These are phyloP conservation scores for Dione juno DNA, from an alignment of 2,888 invertebrate species.

Conservation along the genomic window DNA sequence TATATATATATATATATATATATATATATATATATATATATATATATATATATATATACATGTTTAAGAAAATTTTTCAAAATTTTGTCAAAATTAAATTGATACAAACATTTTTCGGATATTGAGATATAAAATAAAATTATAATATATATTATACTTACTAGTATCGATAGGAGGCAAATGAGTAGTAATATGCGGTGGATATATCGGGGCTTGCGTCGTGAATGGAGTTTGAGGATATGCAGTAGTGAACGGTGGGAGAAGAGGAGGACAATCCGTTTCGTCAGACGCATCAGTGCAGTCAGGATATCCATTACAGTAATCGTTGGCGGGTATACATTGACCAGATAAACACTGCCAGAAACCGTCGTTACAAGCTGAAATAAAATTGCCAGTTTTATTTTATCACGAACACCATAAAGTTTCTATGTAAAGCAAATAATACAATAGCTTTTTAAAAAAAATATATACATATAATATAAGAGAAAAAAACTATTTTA, in stretches of 20 bases:
- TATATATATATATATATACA: too few species aligned
- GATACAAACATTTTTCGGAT: neutral
- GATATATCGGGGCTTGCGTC: slow-evolving; percentile 30
- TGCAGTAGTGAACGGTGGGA: slow-evolving; percentile 37
- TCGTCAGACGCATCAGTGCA: slow-evolving; percentile 89
- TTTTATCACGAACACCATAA: neutral
- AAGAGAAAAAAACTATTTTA: too few species aligned
- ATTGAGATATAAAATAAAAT: neutral
- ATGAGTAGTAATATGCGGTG: slow-evolving; percentile 23
- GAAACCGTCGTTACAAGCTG: slow-evolving; percentile 86
- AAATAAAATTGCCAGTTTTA: slow-evolving; percentile 44
- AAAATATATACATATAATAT: too few species aligned
- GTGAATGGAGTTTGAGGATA: slow-evolving; percentile 19
- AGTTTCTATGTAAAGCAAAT: neutral
- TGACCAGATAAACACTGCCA: slow-evolving; percentile 87
- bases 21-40: too few species aligned
- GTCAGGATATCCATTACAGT: slow-evolving; percentile 86
- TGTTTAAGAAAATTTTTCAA: too few species aligned
- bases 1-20: too few species aligned
- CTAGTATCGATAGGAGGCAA: neutral
- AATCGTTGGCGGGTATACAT: slow-evolving; percentile 85
- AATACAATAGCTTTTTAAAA: too few species aligned
- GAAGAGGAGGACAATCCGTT: slow-evolving; percentile 70
- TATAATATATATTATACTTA: neutral
- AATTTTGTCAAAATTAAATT: too few species aligned